A percentile compares a stretch with the other conserved stretches of the same genome.
These are phyloP conservation scores for Sceliomorpha sp. DNA, from an alignment of 2,888 invertebrate species.

Conservation along the genomic window DNA sequence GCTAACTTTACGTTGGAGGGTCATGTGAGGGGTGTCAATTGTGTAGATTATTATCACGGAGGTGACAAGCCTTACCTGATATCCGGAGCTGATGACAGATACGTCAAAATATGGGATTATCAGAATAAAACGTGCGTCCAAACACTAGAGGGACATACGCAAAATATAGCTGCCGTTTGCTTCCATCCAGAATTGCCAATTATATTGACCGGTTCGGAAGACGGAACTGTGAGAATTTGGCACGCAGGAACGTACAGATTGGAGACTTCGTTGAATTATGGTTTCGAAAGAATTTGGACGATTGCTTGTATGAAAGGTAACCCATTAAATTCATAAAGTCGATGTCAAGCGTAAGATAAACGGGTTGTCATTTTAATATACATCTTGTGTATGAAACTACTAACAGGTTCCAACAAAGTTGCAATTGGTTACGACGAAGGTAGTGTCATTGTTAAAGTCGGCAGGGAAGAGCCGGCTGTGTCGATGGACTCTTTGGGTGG, in stretches of 20 bases:
- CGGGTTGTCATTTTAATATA: background rate
- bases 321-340: too few relatives aligned
- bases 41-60: conserved; percentile 99
- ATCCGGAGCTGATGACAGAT: conserved; percentile 98
- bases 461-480: conserved; percentile 98
- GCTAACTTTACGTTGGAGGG: conserved; percentile 99
- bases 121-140: conserved; percentile 99
- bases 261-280: conserved; percentile 98
- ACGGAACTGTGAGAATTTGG: conserved; percentile 98
- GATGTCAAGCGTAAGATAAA: background rate
- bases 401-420: conserved; percentile 94
- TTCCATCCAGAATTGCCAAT: conserved; percentile 99
- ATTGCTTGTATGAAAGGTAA: conserved; percentile 91
- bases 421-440: conserved; percentile 98
- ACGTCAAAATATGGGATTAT: conserved; percentile 99
- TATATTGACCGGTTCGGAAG: conserved; percentile 97
- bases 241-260: conserved; percentile 98
- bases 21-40: conserved; percentile 99
- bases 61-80: conserved; percentile 99
- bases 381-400: too few relatives aligned
- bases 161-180: conserved; percentile 96
- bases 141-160: conserved; percentile 97
- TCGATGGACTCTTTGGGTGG: conserved; percentile 99
- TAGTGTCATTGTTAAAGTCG: conserved; percentile 97
- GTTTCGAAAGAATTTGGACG: conserved; percentile 98